These are phyloP conservation scores for Sycophila sp. DNA, from an alignment of 1,140 invertebrate genomes.

Conservation along the genomic window DNA sequence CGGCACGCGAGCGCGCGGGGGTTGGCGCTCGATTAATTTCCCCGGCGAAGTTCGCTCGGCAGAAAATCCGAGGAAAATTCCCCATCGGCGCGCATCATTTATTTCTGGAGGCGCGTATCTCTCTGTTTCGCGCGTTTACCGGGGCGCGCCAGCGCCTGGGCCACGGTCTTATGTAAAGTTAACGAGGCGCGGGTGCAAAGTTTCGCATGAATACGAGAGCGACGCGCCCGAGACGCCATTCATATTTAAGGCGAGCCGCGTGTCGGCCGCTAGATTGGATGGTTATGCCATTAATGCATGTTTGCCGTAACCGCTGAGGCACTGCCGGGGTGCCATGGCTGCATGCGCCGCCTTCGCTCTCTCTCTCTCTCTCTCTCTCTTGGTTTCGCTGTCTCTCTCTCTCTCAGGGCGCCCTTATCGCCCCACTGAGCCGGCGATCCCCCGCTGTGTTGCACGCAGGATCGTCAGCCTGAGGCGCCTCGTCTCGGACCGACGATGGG, in stretches of 20 bases:
- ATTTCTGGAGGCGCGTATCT: slow-evolving; percentile 3
- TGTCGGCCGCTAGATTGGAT: slow-evolving; percentile 58
- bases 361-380: neutral
- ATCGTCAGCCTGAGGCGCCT: too few species aligned
- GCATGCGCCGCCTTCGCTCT: slow-evolving; percentile 40
- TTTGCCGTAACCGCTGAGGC: neutral
- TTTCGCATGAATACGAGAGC: slow-evolving; percentile 61
- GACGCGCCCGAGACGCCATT: slow-evolving; percentile 51
- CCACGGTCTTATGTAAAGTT: slow-evolving; percentile 56
- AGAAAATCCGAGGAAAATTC: slow-evolving; percentile 11
- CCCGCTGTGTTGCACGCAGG: too few species aligned
- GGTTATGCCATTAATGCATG: slow-evolving; percentile 58
- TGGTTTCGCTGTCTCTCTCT: neutral
- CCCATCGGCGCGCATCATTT: slow-evolving; percentile 4
- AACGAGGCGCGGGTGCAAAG: slow-evolving; percentile 56
- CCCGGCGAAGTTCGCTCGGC: slow-evolving; percentile 49
- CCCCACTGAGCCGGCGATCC: too few species aligned
- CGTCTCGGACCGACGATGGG: too few species aligned
- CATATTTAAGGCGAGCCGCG: slow-evolving; percentile 60
- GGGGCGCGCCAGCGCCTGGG: neutral
- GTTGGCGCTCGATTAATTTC: slow-evolving; percentile 57
- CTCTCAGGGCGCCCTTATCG: too few species aligned
- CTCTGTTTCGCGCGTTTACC: neutral
- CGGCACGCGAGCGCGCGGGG: neutral
- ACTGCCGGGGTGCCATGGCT: too few species aligned